Base-by-base conservation (phyloP, 64 coral and sea anemone species). In the Platygyra sinensis region DNA sequence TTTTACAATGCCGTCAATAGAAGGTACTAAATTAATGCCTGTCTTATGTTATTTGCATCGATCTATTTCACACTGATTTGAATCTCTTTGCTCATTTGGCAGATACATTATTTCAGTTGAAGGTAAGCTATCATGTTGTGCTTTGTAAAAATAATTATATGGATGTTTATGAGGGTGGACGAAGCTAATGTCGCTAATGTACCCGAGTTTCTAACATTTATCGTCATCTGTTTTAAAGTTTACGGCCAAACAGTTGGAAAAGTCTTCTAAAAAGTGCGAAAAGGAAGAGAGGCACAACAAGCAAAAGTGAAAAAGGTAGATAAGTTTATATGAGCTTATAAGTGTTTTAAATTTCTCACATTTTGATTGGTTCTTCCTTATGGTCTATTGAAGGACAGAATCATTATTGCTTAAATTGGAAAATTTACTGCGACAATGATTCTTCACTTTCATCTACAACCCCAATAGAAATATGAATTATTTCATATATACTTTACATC, bases 91-190 rank as follows among this genome's bases (percentile, higher is more conserved):
- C 15, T 57, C 27, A 16, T 55, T 76, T 46, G 80, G 67, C 78
- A 99, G 97, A 99, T 78, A 99, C 94, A 52, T 57, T 99, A 8
- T 99, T 99, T 74, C 97, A 99, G 73, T 87, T 99, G 64, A 99
- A 99, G 97, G 97, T 99, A 90, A 83, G 83, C 74, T 11, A 30
- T 17, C 22, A 16, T 30, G 24, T 83, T 46, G 42, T 5, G 42
- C 42, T 30, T 62, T 11, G 18, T 59, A 64, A 17, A 87, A 28
- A 64, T 27, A n/a, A 1, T 36, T 36, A 36, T 80, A 74, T 57
- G 8, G 25, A 64, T 27, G 32, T 83, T 55, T 80, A 74, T 57
- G 8, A 25, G 30, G 11, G 16, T 64, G 19, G 52, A 18, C 5
- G 31, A 10, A 46, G 42, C 6, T 46, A n/a, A n/a, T n/a, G n/a